phyloP scores from a whole-genome alignment of 2,797 vertebrate species.

The Clarias fuscus region DNA sequence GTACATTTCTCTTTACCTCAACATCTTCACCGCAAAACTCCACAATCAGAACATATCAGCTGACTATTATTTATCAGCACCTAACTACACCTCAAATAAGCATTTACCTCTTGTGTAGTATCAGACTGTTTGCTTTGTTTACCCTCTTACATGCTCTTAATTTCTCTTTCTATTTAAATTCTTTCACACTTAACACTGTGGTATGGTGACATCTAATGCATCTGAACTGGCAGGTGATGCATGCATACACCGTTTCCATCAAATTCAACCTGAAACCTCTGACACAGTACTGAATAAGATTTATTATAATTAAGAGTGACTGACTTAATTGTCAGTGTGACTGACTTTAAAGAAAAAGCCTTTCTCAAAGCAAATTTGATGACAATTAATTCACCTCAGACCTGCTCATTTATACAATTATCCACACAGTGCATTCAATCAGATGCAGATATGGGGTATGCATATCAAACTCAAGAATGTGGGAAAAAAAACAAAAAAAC shows the following conservation, averaged over 20 bases:
- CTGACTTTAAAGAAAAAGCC: background rate
- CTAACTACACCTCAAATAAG: background rate
- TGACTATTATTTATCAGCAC: background rate
- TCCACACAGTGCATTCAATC: background rate
- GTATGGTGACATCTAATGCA: background rate
- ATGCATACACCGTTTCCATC: background rate
- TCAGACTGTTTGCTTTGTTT: no score
- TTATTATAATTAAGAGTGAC: no score
- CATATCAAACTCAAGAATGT: background rate
- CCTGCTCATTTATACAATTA: background rate
- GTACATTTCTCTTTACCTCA: background rate
- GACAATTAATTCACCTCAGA: background rate
- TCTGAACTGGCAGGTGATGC: background rate
- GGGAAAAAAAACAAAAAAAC: background rate
- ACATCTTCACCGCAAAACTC: background rate
- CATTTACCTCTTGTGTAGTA: background rate
- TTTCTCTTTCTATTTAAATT: no score
- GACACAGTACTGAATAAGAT: background rate
- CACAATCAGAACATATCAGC: no score
- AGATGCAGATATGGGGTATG: background rate
- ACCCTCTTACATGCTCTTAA: background rate
- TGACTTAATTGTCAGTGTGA: background rate
- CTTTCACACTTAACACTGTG: background rate
- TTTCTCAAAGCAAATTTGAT: background rate
- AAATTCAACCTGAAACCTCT: background rate